phyloP scores from a whole-genome alignment of 1,140 invertebrate genomes.

The Lordiphosa collinella region DNA sequence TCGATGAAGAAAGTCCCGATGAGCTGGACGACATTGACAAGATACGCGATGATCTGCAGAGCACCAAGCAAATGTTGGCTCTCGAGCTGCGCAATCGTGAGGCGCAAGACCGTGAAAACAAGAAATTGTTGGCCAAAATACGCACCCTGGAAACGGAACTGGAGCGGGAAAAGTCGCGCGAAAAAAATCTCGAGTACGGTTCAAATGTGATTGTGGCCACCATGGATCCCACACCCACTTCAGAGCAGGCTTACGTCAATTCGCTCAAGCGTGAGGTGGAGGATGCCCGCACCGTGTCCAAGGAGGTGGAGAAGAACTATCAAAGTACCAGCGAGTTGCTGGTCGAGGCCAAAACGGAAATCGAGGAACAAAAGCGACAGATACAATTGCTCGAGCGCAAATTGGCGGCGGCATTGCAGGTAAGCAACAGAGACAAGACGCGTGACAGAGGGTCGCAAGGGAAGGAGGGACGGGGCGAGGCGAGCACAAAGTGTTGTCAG shows the following conservation, averaged over 20 bases:
- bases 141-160: slow-evolving; percentile 89
- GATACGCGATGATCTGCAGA: slow-evolving; percentile 93
- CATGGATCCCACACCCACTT: slow-evolving; percentile 71
- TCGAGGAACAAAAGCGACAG: slow-evolving; percentile 89
- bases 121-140: slow-evolving; percentile 88
- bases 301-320: slow-evolving; percentile 90
- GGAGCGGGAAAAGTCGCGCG: slow-evolving; percentile 83
- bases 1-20: slow-evolving; percentile 84
- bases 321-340: slow-evolving; percentile 87
- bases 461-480: background rate
- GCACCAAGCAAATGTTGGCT: slow-evolving; percentile 93
- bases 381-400: slow-evolving; percentile 88
- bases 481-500: slow-evolving; percentile 53
- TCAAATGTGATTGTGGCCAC: slow-evolving; percentile 70
- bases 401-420: slow-evolving; percentile 82
- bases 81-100: slow-evolving; percentile 92
- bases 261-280: slow-evolving; percentile 88
- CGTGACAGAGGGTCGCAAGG: background rate
- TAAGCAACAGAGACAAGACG: slow-evolving; percentile 57
- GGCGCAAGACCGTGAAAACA: slow-evolving; percentile 91
- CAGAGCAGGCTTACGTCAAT: slow-evolving; percentile 82
- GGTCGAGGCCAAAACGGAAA: slow-evolving; percentile 86
- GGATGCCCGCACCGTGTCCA: slow-evolving; percentile 87
- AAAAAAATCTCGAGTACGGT: slow-evolving; percentile 83
- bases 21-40: slow-evolving; percentile 94